Percentiles rank a stretch among this genome's conserved stretches.
Conservation (phyloP, 2,888 invertebrate genomes). For the Saturnia pavonia region DNA sequence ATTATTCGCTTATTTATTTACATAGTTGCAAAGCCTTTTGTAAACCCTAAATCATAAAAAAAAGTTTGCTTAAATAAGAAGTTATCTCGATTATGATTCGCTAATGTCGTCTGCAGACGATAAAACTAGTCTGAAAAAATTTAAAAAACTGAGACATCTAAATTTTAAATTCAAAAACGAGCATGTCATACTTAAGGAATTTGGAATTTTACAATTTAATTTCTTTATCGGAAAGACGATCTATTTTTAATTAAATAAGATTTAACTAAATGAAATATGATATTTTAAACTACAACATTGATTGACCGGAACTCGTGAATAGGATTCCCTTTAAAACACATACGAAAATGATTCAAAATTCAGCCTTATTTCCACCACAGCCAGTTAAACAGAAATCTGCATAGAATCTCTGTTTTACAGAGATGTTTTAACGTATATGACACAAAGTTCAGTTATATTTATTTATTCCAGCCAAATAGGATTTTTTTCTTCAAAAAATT, state of each 20-base stretch:
- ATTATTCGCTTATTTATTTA: too few species aligned
- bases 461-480: not conserved
- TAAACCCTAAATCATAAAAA: not conserved
- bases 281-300: not conserved
- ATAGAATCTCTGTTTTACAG: not conserved
- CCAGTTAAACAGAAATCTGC: not conserved
- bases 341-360: not conserved
- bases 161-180: not conserved
- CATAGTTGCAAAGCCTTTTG: not conserved
- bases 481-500: not conserved
- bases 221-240: too few species aligned
- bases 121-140: too few species aligned
- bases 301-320: not conserved
- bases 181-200: not conserved
- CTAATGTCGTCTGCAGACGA: not conserved
- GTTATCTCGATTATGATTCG: not conserved
- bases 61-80: not conserved
- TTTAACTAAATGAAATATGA: not conserved
- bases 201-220: not conserved
- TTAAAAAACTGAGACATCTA: not conserved
- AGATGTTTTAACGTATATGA: not conserved
- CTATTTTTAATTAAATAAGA: too few species aligned
- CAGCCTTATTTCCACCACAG: not conserved
- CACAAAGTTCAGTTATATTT: not conserved
- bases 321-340: not conserved